Base-by-base conservation (phyloP, 2,113 vertebrate genomes). In the Laticauda laticaudata region DNA sequence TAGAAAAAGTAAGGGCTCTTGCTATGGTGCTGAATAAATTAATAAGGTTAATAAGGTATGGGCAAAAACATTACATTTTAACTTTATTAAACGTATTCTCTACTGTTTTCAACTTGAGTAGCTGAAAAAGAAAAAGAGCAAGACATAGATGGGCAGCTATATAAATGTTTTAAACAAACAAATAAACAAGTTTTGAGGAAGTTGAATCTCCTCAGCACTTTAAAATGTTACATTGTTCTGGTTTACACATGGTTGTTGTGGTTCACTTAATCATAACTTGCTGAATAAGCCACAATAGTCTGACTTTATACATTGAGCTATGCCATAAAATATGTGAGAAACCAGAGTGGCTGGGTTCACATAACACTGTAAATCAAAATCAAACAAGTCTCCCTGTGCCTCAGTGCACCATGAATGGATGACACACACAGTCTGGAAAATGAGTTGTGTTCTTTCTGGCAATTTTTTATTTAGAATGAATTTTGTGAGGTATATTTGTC, bases 91-190 rank as follows among this genome's bases (percentile, higher is more conserved):
- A 15, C 54, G 69, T 39, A 45, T 0, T 18, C 87, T 92, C 15
- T 91, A 2, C 9, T 0, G 45, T 92, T 93, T 94, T 93, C 92
- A 3, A 26, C 8, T 85, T 75, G 75, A 89, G 29, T 75, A 39
- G 45, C 85, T 92, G 53, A 24, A 57, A 89, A 87, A n/a, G 89
- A 92, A 86, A 56, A 86, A 75, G 69, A 93, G 48, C 29, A 86
- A 45, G 43, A 54, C 69, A 51, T 20, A 69, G 64, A 15, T 69
- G 12, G 12, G 29, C 2, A 1, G 29, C 12, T n/a, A 26, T 53
- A 87, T 87, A 51, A 26, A 87, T 87, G 45, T 10, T 87, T 26
- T 87, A 87, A 51, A 57, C 6, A 24, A 59, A 56, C 55, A 56
- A 56, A 45, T 45, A 45, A 45, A 48, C 10, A 29, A 6, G 4